Percentiles rank a stretch among this genome's conserved stretches.
Conservation (phyloP, 2,888 invertebrate species). For the Orchesella flavescens region DNA sequence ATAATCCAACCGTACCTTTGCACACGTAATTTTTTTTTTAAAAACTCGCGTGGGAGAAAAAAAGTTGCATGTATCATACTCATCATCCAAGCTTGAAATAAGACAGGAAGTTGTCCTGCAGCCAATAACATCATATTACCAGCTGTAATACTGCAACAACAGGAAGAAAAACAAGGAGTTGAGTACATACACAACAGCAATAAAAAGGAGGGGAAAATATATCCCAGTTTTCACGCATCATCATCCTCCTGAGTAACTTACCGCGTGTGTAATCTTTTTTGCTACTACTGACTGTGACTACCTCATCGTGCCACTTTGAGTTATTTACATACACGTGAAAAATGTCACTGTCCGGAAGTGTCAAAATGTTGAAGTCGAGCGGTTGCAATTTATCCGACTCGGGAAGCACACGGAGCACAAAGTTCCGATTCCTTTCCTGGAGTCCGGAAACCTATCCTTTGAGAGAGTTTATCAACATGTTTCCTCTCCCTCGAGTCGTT, state of each 20-base stretch:
- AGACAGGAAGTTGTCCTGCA: conserved; percentile 60
- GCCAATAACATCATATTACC: conserved; percentile 8
- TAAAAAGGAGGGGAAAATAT: conserved; percentile 28
- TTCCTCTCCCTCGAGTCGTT: conserved; percentile 69
- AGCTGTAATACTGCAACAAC: conserved; percentile 36
- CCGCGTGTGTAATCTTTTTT: conserved; percentile 13
- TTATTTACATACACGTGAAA: conserved; percentile 22
- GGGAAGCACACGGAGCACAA: conserved; percentile 68
- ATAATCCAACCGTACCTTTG: neutral
- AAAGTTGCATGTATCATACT: conserved; percentile 44
- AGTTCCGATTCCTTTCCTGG: conserved; percentile 71
- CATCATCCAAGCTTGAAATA: conserved; percentile 49
- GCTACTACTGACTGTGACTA: neutral
- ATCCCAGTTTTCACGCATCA: conserved; percentile 37
- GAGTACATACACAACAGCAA: neutral
- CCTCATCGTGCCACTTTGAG: conserved; percentile 1
- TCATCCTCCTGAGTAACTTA: conserved; percentile 12
- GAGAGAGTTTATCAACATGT: conserved; percentile 67
- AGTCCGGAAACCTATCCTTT: conserved; percentile 68
- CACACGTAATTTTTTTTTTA: neutral
- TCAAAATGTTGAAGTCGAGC: conserved; percentile 63
- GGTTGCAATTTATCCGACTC: conserved; percentile 65
- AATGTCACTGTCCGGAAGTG: conserved; percentile 66
- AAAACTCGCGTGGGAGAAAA: conserved; percentile 52
- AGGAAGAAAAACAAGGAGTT: conserved; percentile 48